Conservation (phyloP, 2,113 vertebrate species). For the Otocyon megalotis region DNA sequence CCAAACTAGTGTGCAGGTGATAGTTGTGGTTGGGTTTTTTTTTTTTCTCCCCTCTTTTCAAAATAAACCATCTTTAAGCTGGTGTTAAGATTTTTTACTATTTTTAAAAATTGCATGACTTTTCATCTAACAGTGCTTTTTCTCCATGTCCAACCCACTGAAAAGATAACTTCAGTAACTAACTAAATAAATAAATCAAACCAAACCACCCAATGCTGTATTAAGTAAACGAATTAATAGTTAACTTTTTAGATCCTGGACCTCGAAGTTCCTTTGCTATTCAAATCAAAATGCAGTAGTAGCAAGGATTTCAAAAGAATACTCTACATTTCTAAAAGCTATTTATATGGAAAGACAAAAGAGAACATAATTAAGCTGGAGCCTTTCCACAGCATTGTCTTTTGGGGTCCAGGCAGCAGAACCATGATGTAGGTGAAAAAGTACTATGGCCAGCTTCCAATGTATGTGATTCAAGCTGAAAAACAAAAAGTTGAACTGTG, state of each 20-base stretch:
- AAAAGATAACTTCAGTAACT: constrained; percentile 22
- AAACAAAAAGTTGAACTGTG: neutral
- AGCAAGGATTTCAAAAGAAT: constrained; percentile 76
- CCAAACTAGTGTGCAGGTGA: neutral
- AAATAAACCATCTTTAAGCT: neutral
- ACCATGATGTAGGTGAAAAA: neutral
- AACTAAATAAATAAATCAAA: constrained; percentile 1
- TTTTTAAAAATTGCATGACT: constrained; percentile 31
- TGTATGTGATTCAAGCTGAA: neutral
- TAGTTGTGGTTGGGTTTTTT: neutral
- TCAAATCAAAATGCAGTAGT: constrained; percentile 65
- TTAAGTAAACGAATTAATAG: constrained; percentile 43
- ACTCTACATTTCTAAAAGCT: constrained; percentile 70
- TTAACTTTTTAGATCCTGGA: constrained; percentile 51
- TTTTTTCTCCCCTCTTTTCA: neutral
- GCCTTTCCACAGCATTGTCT: constrained; percentile 59
- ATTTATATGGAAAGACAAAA: constrained; percentile 68
- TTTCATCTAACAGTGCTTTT: constrained; percentile 38
- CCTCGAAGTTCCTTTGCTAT: constrained; percentile 61
- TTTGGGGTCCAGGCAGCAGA: constrained; percentile 50
- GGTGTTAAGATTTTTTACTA: constrained; percentile 3
- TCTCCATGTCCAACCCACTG: neutral
- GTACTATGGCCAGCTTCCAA: constrained; percentile 11
- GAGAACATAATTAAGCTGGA: constrained; percentile 63
- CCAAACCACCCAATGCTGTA: neutral